These are phyloP conservation scores for Leptinotarsa peninsularis DNA, from an alignment of 2,888 invertebrate genomes.

Conservation along the genomic window DNA sequence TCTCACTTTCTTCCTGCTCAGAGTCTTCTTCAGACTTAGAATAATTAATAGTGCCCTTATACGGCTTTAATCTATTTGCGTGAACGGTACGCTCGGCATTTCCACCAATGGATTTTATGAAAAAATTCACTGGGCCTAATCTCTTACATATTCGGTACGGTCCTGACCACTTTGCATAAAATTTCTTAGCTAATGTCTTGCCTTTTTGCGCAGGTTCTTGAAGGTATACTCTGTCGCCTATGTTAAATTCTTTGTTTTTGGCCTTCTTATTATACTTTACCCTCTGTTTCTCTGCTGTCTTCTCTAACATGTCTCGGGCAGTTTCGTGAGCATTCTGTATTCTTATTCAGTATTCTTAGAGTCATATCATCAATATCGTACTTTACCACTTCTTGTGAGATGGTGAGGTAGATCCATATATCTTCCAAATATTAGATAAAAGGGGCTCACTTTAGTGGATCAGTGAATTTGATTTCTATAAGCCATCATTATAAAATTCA, in stretches of 20 bases:
- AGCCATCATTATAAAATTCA: neutral
- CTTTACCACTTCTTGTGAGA: neutral
- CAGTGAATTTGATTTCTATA: neutral
- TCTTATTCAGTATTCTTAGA: neutral
- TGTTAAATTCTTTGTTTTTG: neutral
- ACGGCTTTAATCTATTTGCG: neutral
- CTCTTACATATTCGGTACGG: neutral
- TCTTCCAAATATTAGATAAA: neutral
- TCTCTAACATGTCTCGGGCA: neutral
- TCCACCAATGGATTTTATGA: neutral
- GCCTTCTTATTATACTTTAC: neutral
- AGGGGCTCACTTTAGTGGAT: neutral
- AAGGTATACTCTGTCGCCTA: neutral
- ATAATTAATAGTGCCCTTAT: neutral
- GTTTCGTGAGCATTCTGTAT: neutral
- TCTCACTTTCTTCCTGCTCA: neutral
- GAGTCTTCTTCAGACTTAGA: neutral
- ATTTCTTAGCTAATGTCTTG: too few relatives aligned
- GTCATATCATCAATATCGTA: neutral
- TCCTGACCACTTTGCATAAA: neutral
- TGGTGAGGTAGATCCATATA: conserved; percentile 1
- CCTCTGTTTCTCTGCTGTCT: neutral
- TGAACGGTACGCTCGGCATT: neutral
- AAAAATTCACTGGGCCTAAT: neutral
- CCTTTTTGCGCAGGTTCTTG: neutral